These are phyloP conservation scores for Pseudonaja textilis DNA, from an alignment of 2,113 vertebrate genomes.

Conservation along the genomic window DNA sequence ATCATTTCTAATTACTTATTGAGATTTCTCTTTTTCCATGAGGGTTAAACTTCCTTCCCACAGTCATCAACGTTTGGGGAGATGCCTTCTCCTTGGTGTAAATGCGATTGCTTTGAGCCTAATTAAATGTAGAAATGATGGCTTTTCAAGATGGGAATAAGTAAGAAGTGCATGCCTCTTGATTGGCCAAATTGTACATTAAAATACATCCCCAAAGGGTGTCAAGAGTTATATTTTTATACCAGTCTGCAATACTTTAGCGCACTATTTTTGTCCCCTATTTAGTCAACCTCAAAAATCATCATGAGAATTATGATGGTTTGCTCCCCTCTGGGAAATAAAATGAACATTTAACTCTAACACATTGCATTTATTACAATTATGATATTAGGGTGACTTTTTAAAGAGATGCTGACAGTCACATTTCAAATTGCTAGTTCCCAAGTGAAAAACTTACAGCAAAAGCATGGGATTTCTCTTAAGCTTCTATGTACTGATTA, in stretches of 20 bases:
- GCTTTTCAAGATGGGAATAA: constrained; percentile 41
- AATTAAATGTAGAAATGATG: constrained; percentile 50
- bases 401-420: constrained; percentile 33
- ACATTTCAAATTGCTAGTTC: constrained; percentile 28
- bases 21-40: background rate
- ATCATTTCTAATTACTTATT: background rate
- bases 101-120: constrained; percentile 35
- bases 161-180: constrained; percentile 42
- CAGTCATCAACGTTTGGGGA: background rate
- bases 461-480: background rate
- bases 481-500: background rate
- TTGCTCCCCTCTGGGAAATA: constrained; percentile 30
- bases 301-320: constrained; percentile 47
- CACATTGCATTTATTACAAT: constrained; percentile 17
- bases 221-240: constrained; percentile 31
- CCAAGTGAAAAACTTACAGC: background rate
- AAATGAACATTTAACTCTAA: constrained; percentile 26
- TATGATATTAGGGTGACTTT: background rate
- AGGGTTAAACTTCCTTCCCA: background rate
- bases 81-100: background rate
- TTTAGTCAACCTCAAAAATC: constrained; percentile 51
- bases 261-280: constrained; percentile 48
- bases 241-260: constrained; percentile 34
- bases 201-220: constrained; percentile 24
- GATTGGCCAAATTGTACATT: constrained; percentile 42